phyloP scores from a whole-genome alignment of 2,888 invertebrate genomes.

The Sarcophaga variegata region DNA sequence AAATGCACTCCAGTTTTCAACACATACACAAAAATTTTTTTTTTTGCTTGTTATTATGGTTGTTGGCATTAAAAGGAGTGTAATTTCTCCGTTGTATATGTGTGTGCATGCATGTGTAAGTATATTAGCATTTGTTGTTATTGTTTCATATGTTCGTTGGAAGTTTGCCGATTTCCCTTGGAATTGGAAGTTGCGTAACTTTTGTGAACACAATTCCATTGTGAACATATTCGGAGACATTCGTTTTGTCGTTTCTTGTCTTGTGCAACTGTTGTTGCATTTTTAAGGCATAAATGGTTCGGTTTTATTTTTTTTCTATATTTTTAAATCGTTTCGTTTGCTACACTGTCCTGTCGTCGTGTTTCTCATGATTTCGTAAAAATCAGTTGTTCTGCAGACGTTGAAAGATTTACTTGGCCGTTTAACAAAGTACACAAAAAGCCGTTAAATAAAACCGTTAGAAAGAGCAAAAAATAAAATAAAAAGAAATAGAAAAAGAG shows the following conservation, averaged over 20 bases:
- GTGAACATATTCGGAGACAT: not conserved
- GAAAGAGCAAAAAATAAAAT: not conserved
- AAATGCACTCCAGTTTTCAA: not conserved
- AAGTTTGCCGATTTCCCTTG: conserved; percentile 71
- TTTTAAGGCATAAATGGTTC: not conserved
- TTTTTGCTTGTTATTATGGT: too few species aligned
- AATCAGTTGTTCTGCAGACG: conserved; percentile 71
- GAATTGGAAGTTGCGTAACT: conserved; percentile 77
- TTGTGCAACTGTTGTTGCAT: conserved; percentile 37
- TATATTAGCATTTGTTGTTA: not conserved
- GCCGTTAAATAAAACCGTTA: not conserved
- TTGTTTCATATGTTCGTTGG: conserved; percentile 48
- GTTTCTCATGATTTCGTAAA: not conserved
- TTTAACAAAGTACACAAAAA: conserved; percentile 8
- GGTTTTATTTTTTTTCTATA: conserved; percentile 26
- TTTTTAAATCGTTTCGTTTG: conserved; percentile 12
- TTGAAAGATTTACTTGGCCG: conserved; percentile 69
- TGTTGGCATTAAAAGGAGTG: too few species aligned
- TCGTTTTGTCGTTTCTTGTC: conserved; percentile 27
- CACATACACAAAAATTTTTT: not conserved
- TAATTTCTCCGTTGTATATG: too few species aligned
- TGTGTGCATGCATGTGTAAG: not conserved
- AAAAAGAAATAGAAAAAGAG: conserved; percentile 13
- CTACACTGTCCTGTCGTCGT: conserved; percentile 66
- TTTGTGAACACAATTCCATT: conserved; percentile 50